These are phyloP conservation scores for Dascyllus trimaculatus DNA, from an alignment of 2,113 vertebrate genomes.

Conservation along the genomic window DNA sequence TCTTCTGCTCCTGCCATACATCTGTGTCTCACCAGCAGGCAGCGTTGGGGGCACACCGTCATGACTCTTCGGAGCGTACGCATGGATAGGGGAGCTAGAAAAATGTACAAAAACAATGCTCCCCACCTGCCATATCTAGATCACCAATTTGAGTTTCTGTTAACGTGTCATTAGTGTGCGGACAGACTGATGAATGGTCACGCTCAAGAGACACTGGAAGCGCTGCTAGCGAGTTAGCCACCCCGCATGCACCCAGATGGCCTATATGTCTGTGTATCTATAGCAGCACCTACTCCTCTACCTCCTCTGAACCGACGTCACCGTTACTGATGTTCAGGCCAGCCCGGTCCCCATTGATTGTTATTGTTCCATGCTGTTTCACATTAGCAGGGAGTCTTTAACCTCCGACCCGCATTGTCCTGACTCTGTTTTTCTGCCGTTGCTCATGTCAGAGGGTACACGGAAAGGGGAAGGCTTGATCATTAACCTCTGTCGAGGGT, in stretches of 20 bases:
- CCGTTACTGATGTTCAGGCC: constrained; percentile 71
- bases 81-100: neutral
- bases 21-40: constrained; percentile 59
- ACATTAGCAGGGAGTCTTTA: constrained; percentile 77
- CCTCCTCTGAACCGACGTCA: constrained; percentile 65
- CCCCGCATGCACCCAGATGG: constrained; percentile 64
- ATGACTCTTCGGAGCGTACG: constrained; percentile 26
- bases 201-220: constrained; percentile 35
- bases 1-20: constrained; percentile 37
- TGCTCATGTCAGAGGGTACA: constrained; percentile 69
- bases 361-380: constrained; percentile 76
- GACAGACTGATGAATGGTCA: constrained; percentile 36
- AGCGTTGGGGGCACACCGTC: constrained; percentile 26
- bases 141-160: constrained; percentile 33
- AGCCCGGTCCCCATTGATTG: constrained; percentile 67
- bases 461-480: constrained; percentile 47
- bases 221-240: constrained; percentile 49
- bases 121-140: constrained; percentile 32
- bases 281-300: constrained; percentile 64
- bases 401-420: constrained; percentile 70
- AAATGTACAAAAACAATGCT: constrained; percentile 11
- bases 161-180: constrained; percentile 49
- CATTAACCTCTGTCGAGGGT: constrained; percentile 77
- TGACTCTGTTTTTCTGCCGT: constrained; percentile 71
- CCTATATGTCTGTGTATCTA: constrained; percentile 38